Evolutionary conservation across 2,113 vertebrate species (phyloP).

Genomic region (Ramphastos sulfuratus): DNA sequence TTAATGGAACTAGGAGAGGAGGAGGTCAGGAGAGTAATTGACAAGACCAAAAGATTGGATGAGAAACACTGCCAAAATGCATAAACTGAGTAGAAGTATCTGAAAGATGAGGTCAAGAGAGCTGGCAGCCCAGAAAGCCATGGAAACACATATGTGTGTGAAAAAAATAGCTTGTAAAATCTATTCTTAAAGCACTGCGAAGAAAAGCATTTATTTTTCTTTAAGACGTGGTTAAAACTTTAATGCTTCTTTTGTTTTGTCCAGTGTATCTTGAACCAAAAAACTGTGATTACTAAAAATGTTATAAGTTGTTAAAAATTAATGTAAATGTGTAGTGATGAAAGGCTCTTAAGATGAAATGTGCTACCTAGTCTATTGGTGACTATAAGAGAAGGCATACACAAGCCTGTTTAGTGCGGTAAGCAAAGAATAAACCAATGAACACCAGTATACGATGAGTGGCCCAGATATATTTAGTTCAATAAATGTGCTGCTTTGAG

Average conservation of each 20-base stretch:
- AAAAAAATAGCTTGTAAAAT: not conserved
- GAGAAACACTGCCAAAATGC: not conserved
- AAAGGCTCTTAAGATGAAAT: not conserved
- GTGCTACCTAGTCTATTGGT: not conserved
- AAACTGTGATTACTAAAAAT: not conserved
- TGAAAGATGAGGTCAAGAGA: not conserved
- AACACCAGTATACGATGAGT: not conserved
- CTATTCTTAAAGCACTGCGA: not conserved
- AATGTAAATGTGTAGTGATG: not conserved
- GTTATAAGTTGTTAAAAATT: not conserved
- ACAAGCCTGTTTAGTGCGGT: not conserved
- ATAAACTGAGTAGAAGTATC: not conserved
- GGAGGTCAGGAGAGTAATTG: slow-evolving; percentile 4
- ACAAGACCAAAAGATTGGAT: slow-evolving; percentile 12
- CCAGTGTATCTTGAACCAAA: not conserved
- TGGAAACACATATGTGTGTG: not conserved
- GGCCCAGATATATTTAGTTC: not conserved
- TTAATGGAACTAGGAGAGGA: not conserved
- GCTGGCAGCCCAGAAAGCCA: not conserved
- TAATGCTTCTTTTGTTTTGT: not conserved
- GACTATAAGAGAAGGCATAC: not conserved
- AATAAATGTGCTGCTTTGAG: not conserved
- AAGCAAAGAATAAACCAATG: not conserved
- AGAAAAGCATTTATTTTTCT: not conserved
- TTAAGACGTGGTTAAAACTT: not conserved